phyloP scores from a whole-genome alignment of 2,113 vertebrate species.

The Oncorhynchus tshawytscha region DNA sequence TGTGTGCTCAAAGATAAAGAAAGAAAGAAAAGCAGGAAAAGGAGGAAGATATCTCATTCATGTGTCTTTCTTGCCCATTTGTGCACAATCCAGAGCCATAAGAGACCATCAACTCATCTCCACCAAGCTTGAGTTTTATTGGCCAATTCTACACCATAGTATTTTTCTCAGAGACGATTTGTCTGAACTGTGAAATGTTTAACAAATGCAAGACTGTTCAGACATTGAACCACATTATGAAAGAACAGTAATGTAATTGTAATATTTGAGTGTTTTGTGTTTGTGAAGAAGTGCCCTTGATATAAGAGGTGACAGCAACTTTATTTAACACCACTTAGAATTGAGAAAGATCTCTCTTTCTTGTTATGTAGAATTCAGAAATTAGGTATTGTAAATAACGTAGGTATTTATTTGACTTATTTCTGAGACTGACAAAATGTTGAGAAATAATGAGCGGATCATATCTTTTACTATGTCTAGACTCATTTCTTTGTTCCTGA shows the following conservation, averaged over 20 bases:
- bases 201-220: background rate
- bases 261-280: background rate
- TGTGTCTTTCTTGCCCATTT: background rate
- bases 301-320: slow-evolving; percentile 1
- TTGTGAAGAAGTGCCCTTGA: slow-evolving; percentile 1
- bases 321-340: background rate
- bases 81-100: background rate
- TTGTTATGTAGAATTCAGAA: background rate
- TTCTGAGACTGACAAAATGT: background rate
- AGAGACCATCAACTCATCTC: slow-evolving; percentile 15
- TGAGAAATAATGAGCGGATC: slow-evolving; percentile 8
- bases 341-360: slow-evolving; percentile 7
- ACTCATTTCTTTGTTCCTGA: slow-evolving; percentile 14
- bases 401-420: slow-evolving; percentile 6
- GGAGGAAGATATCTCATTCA: background rate
- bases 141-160: background rate
- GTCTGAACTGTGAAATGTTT: background rate
- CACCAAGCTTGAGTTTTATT: slow-evolving; percentile 13
- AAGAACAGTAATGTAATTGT: background rate
- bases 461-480: slow-evolving; percentile 35
- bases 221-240: background rate
- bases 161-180: background rate
- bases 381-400: slow-evolving; percentile 33
- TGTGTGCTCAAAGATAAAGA: slow-evolving; percentile 29
- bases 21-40: slow-evolving; percentile 14